Evolutionary conservation across 2,113 vertebrate genomes (phyloP).

Genomic region (Oceanites oceanicus): DNA sequence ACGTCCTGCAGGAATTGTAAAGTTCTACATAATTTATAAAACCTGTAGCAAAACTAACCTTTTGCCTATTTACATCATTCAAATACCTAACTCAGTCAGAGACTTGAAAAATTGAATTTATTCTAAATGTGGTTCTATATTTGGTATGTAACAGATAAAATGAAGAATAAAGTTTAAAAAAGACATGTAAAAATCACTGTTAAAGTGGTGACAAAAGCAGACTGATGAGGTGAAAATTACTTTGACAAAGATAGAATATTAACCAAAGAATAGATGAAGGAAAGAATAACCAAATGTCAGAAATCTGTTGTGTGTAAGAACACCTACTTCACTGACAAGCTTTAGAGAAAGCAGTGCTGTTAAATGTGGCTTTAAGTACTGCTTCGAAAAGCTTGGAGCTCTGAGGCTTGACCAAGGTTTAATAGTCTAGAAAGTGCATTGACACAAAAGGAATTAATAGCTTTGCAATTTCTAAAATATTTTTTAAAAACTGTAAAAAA

Average conservation of each 20-base stretch:
- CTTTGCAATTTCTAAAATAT: neutral
- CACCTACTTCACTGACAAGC: neutral
- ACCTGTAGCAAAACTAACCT: neutral
- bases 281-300: neutral
- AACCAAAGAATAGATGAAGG: neutral
- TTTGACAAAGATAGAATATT: neutral
- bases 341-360: neutral
- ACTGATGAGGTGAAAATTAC: neutral
- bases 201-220: neutral
- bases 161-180: neutral
- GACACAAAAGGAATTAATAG: neutral
- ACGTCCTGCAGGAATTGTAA: neutral
- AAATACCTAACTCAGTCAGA: neutral
- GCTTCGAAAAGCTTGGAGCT: neutral
- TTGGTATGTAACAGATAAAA: neutral
- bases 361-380: neutral
- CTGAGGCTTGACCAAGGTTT: neutral
- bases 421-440: neutral
- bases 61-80: neutral
- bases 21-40: neutral
- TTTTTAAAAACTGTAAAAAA: neutral
- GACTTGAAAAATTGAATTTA: neutral
- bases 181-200: neutral
- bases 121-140: neutral
- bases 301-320: neutral